Percentiles rank a stretch among this genome's conserved stretches.
Conservation (phyloP, 2,797 vertebrate species). For the Hemibagrus guttatus region DNA sequence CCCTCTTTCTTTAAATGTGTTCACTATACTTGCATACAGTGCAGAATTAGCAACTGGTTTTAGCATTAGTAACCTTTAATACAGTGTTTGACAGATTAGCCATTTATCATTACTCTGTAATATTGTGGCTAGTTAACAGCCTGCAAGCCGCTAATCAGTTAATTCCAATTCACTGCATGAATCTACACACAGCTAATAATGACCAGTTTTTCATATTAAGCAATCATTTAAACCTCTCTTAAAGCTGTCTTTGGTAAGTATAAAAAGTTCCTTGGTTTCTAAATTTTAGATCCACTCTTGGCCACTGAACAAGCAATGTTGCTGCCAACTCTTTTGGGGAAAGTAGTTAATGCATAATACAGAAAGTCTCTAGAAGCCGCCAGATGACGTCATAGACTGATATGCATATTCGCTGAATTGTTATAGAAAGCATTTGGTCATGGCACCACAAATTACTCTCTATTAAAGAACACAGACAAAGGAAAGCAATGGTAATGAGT, state of each 20-base stretch:
- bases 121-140: neutral
- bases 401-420: neutral
- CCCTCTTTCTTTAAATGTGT: constrained; percentile 26
- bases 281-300: neutral
- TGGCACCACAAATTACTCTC: neutral
- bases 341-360: neutral
- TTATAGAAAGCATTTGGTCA: neutral
- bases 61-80: neutral
- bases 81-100: neutral
- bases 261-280: too few species aligned
- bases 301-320: neutral
- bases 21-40: neutral
- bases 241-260: neutral
- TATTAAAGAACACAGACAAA: neutral
- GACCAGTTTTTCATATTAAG: neutral
- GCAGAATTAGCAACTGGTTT: neutral
- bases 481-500: neutral
- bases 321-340: neutral
- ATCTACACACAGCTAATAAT: neutral
- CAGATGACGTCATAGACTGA: neutral
- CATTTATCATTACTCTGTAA: neutral
- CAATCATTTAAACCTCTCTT: neutral
- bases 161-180: neutral
- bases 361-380: neutral
- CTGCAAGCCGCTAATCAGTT: neutral